Evolutionary conservation across 2,888 invertebrate species (phyloP), one percentile per base, ranked within the genome.

Genomic region (Tortrix viridana): DNA sequence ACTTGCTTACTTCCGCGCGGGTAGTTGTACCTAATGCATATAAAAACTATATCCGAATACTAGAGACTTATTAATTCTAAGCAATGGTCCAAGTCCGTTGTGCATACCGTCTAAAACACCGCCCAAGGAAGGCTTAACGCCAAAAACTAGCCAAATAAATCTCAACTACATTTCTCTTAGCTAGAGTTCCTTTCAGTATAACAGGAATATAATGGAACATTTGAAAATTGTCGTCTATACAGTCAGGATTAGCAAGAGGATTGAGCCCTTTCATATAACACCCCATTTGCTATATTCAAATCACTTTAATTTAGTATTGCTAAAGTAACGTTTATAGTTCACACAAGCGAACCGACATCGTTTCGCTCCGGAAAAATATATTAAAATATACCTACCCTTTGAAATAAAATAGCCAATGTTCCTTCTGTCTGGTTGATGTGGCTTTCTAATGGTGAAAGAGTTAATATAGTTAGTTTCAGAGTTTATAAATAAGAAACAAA

Each of bases 21-120:
- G 41, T 53, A 38, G 53, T 41, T 41, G 53, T 53, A n/a, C n/a
- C n/a, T n/a, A 53, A 53, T 53, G 53, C 22, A 53, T 53, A 41
- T 38, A 53, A 38, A 53, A 53, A 12, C 49, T 26, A 32, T 49
- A 18, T 26, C 26, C 5, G n/a, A n/a, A n/a, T n/a, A n/a, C n/a
- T 22, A 47, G 20, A 22, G 9, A 20, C 47, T 47, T 47, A 20
- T 47, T 47, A 22, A 47, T 47, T n/a, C 44, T 44, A 14, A 47
- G 12, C 18, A 14, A 20, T 2, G 22, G 22, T 1, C 9, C 19
- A 19, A 44, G 44, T 19, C 19, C 44, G 19, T 16, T 16, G 16
- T 19, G 44, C 44, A 43, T 43, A 44, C 44, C 44, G 19, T 19
- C 41, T 16, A 41, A 41, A 41, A 41, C 41, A 41, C 5, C 41